Evolutionary conservation across 2,888 invertebrate genomes (phyloP).

Genomic region (Drosophila anceps): DNA sequence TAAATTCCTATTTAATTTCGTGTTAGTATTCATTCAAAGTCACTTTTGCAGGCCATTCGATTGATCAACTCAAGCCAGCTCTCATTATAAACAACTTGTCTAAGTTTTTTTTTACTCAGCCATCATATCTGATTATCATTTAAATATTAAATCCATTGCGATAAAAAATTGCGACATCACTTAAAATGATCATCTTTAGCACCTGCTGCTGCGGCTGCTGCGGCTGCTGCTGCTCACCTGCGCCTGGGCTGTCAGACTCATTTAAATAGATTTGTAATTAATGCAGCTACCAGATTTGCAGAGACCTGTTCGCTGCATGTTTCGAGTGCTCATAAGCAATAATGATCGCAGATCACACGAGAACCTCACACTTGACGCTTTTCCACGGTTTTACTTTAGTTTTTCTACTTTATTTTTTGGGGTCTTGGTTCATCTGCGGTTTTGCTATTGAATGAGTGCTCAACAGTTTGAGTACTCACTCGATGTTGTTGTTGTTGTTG

Average conservation of each 20-base stretch:
- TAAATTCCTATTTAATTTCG: background rate
- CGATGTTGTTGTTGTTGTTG: constrained; percentile 15
- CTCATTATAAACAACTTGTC: constrained; percentile 19
- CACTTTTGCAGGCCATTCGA: background rate
- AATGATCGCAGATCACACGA: constrained; percentile 67
- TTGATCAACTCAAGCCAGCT: constrained; percentile 10
- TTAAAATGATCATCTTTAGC: constrained; percentile 40
- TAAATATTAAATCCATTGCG: constrained; percentile 19
- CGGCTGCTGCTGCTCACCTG: constrained; percentile 23
- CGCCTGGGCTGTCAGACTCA: constrained; percentile 43
- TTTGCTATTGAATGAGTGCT: constrained; percentile 31
- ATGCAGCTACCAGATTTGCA: constrained; percentile 51
- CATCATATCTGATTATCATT: constrained; percentile 26
- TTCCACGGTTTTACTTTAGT: constrained; percentile 66
- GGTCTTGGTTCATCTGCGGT: constrained; percentile 56
- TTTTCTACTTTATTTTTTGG: constrained; percentile 34
- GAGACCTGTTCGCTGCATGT: constrained; percentile 41
- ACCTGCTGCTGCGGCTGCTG: constrained; percentile 24
- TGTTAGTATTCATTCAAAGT: background rate
- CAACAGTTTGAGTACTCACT: constrained; percentile 33
- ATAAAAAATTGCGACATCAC: constrained; percentile 42
- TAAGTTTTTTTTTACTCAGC: constrained; percentile 6
- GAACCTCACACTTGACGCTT: constrained; percentile 71
- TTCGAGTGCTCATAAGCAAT: constrained; percentile 30
- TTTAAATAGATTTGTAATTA: constrained; percentile 73